Percentiles rank a stretch among this genome's conserved stretches.
phyloP scores from a whole-genome alignment of 2,113 vertebrate species.

The Rhabdomys dilectus region DNA sequence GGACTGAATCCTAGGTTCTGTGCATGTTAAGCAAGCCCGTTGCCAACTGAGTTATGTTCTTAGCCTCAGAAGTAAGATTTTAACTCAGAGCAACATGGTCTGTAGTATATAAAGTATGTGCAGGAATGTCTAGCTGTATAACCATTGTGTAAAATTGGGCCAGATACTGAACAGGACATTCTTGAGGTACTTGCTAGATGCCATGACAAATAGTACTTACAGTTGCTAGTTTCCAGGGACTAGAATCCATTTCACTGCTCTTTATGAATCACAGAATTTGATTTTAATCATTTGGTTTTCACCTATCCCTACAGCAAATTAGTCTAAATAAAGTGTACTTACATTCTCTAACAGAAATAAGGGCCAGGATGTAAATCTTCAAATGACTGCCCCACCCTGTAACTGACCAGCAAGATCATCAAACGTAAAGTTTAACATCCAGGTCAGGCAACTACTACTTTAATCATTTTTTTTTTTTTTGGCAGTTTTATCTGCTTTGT shows the following conservation, averaged over 20 bases:
- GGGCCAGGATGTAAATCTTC: not conserved
- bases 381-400: not conserved
- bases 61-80: not conserved
- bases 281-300: conserved; percentile 20
- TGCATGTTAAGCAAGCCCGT: not conserved
- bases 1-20: not conserved
- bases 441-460: conserved; percentile 10
- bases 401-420: not conserved
- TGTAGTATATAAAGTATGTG: not conserved
- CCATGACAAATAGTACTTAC: not conserved
- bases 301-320: not conserved
- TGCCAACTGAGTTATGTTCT: not conserved
- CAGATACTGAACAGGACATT: not conserved
- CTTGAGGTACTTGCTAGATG: not conserved
- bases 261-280: conserved; percentile 49
- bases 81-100: not conserved
- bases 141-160: not conserved
- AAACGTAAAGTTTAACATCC: not conserved
- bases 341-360: conserved; percentile 20
- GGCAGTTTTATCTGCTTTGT: not conserved
- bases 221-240: not conserved
- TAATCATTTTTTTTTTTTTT: not conserved
- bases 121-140: not conserved
- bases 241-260: conserved; percentile 4
- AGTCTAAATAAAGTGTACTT: conserved; percentile 10